Base-by-base conservation (phyloP, 1,140 invertebrate genomes). In the Amphibalanus amphitrite region DNA sequence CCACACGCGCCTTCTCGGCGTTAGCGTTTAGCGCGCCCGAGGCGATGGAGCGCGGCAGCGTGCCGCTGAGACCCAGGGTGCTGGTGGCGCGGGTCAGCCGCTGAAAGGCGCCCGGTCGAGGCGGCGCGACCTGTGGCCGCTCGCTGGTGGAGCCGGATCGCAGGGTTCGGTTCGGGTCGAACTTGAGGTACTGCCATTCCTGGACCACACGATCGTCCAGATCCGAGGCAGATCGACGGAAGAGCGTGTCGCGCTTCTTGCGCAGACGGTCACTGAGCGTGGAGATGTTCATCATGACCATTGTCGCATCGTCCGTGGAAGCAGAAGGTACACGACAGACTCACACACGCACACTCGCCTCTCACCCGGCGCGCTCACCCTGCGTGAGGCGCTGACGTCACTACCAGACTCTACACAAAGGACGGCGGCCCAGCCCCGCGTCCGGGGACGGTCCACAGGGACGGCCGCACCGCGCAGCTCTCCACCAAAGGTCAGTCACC, bases 221-320 rank as follows among this genome's bases (percentile, higher is more conserved):
- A 25, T 67, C 65, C 6, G 65, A 67, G 26, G 28, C 65, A 10
- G 65, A 67, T 0, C 65, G 65, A 17, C 65, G 65, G 28, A 67
- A 67, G 10, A 67, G 65, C 10, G n/a, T 67, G 28, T 28, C 65
- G 65, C 65, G 65, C 65, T 67, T 67, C 65, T 67, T 67, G n/a
- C 65, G 65, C n/a, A 67, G 28, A 25, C 65, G 65, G 23, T 67
- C 65, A 25, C 65, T 67, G 10, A 67, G 28, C 65, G 65, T 67
- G 65, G 65, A 67, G 26, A 67, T 67, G 28, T 67, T 67, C 65
- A 67, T 67, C 65, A 67, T 67, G 65, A 67, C 65, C 65, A 67
- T 67, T 28, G 65, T 67, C 10, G n/a, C 65, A 67, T 67, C 6
- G 47, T 38, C 47, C 47, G 20, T 8, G 47, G 47, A 13, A 59